Conservation (phyloP, 92 coral and sea anemone species). For the Phenganax marumi region DNA sequence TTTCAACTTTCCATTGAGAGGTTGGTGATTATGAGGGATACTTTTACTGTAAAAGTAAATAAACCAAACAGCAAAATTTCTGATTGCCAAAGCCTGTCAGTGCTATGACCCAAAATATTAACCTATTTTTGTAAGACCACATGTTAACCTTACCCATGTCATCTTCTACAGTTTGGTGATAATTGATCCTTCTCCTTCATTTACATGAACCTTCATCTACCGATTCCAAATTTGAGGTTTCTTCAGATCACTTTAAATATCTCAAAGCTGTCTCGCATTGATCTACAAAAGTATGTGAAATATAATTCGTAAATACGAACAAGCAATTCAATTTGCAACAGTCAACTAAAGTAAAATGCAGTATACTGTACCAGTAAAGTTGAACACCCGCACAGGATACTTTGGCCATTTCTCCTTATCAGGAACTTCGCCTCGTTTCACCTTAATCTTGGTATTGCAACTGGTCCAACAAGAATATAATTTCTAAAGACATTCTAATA, state of each 20-base stretch:
- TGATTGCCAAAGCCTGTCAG: too few species aligned
- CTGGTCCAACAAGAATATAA: constrained; percentile 9
- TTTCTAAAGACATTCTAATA: background rate
- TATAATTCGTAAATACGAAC: background rate
- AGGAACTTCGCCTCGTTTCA: background rate
- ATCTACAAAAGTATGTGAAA: background rate
- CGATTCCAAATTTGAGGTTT: background rate
- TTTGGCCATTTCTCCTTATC: constrained; percentile 5
- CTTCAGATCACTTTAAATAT: background rate
- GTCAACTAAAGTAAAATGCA: background rate
- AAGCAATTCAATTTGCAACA: background rate
- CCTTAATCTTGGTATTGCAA: background rate
- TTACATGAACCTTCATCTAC: too few species aligned
- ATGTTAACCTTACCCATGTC: too few species aligned
- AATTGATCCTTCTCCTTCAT: too few species aligned
- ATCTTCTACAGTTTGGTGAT: too few species aligned
- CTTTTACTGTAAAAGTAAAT: too few species aligned
- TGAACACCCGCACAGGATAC: background rate
- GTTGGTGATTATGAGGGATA: too few species aligned
- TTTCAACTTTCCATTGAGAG: too few species aligned
- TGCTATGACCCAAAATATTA: too few species aligned
- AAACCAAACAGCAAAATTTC: too few species aligned
- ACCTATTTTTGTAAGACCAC: too few species aligned
- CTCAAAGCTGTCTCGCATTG: background rate
- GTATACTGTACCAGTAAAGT: background rate